Evolutionary conservation across 2,888 invertebrate genomes (phyloP).

Genomic region (Drosophila neotestacea): DNA sequence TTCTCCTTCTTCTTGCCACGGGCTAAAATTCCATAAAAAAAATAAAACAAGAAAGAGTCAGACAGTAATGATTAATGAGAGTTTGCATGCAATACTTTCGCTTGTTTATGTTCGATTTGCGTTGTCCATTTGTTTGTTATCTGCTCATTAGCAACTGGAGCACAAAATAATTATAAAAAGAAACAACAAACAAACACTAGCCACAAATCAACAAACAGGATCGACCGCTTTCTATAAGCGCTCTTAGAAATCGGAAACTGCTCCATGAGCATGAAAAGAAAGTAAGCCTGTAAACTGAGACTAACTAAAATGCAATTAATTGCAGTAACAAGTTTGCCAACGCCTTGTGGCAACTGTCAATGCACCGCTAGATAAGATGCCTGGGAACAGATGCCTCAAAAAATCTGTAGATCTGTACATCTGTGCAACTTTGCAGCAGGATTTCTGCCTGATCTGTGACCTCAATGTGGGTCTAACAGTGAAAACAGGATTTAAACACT

Average conservation of each 20-base stretch:
- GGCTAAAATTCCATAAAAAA: constrained; percentile 85
- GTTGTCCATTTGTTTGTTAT: constrained; percentile 33
- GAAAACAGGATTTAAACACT: constrained; percentile 79
- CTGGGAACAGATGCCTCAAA: constrained; percentile 20
- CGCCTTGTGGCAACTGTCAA: constrained; percentile 59
- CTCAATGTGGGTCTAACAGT: constrained; percentile 75
- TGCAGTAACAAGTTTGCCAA: constrained; percentile 52
- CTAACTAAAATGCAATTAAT: constrained; percentile 75
- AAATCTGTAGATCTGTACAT: background rate
- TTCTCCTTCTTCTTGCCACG: constrained; percentile 93
- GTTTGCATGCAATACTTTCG: constrained; percentile 73
- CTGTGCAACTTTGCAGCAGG: constrained; percentile 22
- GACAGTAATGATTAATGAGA: constrained; percentile 16
- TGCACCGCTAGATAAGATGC: constrained; percentile 69
- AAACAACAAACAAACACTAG: constrained; percentile 1
- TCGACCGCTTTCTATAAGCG: constrained; percentile 75
- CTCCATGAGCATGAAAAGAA: constrained; percentile 65
- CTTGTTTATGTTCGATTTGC: constrained; percentile 39
- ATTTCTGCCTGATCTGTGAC: constrained; percentile 49
- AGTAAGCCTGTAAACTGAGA: constrained; percentile 67
- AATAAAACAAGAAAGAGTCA: background rate
- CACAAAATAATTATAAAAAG: constrained; percentile 61
- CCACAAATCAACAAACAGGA: constrained; percentile 54
- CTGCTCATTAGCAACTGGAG: constrained; percentile 77
- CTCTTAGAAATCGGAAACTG: constrained; percentile 64